These are phyloP conservation scores for Bubo bubo DNA, from an alignment of 2,113 vertebrate species.

Conservation along the genomic window DNA sequence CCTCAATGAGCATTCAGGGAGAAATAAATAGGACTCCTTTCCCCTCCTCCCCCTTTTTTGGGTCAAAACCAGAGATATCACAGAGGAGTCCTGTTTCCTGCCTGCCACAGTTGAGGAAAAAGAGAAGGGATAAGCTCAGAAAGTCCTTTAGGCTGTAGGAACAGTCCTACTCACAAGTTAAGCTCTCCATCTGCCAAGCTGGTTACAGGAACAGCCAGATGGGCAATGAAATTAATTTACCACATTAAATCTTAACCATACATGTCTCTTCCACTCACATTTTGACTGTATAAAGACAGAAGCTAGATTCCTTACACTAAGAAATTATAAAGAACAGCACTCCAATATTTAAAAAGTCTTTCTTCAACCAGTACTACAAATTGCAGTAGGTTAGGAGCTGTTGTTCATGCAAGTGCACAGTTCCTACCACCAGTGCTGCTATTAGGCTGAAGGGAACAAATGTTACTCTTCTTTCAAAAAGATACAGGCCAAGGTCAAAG, in stretches of 20 bases:
- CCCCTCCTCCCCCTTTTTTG: background rate
- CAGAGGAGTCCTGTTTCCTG: background rate
- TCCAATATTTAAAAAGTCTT: background rate
- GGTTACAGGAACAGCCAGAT: background rate
- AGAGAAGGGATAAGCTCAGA: background rate
- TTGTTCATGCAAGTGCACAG: background rate
- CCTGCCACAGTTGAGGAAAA: background rate
- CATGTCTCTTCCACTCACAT: background rate
- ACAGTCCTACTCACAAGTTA: background rate
- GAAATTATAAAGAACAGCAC: background rate
- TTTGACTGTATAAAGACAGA: background rate
- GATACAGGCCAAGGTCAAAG: slow-evolving; percentile 65
- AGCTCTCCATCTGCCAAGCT: background rate
- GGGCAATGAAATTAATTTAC: background rate
- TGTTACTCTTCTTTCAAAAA: background rate
- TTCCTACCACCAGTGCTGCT: background rate
- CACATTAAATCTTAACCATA: background rate
- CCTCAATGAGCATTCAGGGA: background rate
- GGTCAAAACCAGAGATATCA: background rate
- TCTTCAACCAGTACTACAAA: background rate
- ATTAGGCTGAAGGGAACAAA: slow-evolving; percentile 44
- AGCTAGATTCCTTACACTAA: background rate
- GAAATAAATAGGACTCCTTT: background rate
- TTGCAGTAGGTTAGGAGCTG: background rate
- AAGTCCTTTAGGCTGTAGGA: background rate